Conservation (phyloP, 1,140 invertebrate species). For the Leptonema lineaticorne region DNA sequence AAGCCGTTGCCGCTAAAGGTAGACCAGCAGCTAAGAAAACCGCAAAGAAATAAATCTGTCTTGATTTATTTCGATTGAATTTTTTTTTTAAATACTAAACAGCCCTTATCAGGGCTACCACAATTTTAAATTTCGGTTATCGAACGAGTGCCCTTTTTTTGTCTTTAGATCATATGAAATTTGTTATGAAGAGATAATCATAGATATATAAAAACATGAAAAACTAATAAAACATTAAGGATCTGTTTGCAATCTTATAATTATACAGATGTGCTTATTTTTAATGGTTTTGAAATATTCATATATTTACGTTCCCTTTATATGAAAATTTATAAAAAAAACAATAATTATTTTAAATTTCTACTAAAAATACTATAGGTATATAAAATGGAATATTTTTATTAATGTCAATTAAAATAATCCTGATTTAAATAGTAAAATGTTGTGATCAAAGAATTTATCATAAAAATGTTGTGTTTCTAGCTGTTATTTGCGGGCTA, state of each 20-base stretch:
- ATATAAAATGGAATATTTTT: too few species aligned
- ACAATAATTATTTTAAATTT: too few species aligned
- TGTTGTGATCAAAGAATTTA: too few species aligned
- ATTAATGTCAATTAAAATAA: too few species aligned
- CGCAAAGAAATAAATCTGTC: conserved; percentile 10
- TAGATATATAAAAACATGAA: background rate
- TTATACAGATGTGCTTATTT: background rate
- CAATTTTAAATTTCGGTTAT: background rate
- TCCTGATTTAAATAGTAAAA: too few species aligned
- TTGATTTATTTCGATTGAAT: background rate
- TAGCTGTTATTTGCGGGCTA: too few species aligned
- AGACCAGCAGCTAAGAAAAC: conserved; percentile 16
- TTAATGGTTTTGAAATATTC: background rate
- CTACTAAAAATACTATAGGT: too few species aligned
- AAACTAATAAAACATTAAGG: background rate
- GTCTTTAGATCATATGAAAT: background rate
- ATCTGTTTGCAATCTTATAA: background rate
- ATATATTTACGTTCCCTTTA: too few species aligned
- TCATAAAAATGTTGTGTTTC: too few species aligned
- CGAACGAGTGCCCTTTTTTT: background rate
- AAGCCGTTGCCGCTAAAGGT: conserved; percentile 30
- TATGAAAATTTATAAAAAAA: too few species aligned
- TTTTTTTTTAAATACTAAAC: conserved; percentile 15
- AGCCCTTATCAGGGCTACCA: conserved; percentile 37
- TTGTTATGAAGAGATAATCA: too few species aligned